Base-by-base conservation (phyloP, 2,797 vertebrate species). In the Leptodactylus fallax region DNA sequence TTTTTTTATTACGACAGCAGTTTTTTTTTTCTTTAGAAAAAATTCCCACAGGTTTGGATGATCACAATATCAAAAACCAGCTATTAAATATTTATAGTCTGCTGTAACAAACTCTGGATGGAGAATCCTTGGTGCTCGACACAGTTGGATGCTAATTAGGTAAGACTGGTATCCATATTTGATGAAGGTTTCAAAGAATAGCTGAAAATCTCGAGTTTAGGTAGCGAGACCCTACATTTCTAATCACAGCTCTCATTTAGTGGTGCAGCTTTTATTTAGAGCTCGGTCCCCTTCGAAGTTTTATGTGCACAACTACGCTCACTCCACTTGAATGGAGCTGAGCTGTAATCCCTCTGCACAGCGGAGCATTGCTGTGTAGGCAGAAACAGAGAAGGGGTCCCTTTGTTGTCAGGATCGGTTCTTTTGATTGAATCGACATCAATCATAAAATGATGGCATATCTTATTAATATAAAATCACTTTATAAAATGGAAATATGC, bases 141-240 rank as follows among this genome's bases (percentile, higher is more conserved):
- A 19, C 45, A n/a, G 72, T 76, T 51, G 72, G 72, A 51, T 76
- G 72, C 72, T 76, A 76, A 76, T 76, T 76, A 51, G 16, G 45
- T 76, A n/a, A 76, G 47, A 76, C 6, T 76, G 19, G 47, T 21
- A 76, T 76, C 21, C 47, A 76, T 76, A 76, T 49, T 76, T 76
- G 47, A 76, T 76, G 72, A 76, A 49, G 17, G 19, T 11, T 76
- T 76, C 47, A 49, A 76, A 51, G 72, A 76, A 76, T n/a, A 51
- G 72, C 72, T 49, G 47, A n/a, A 51, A 76, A 51, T 76, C 10
- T 76, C 5, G n/a, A n/a, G 16, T 76, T 76, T 69, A 69, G 65
- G 25, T 13, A 51, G 36, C 19, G 45, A 12, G 10, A 76, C 45
- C 72, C 19, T 76, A 49, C 4, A 21, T 51, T 49, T 76, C 19